These are phyloP conservation scores for Theonella swinhoei DNA, from an alignment of 37 sponge, comb jelly and placozoan species.

Conservation along the genomic window DNA sequence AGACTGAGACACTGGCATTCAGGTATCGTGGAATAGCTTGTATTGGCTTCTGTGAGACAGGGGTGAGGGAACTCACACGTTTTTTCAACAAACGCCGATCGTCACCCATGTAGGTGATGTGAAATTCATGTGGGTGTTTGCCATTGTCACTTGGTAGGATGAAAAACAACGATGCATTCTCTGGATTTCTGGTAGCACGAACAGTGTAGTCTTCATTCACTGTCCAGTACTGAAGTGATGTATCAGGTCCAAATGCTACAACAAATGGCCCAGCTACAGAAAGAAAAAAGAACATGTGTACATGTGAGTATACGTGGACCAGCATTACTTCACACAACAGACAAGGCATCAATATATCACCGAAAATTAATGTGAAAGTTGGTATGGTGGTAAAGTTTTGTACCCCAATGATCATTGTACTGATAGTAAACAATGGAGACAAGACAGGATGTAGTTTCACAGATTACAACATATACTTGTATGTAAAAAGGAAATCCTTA, in stretches of 20 bases:
- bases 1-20: conserved; percentile 13
- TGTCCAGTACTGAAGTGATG: conserved; percentile 6
- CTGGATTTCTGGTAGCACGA: conserved; percentile 13
- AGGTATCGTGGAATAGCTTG: conserved; percentile 22
- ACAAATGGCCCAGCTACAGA: conserved; percentile 59
- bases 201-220: conserved; percentile 13
- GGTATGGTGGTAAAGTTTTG: too few species aligned
- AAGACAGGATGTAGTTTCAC: too few species aligned
- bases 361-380: too few species aligned
- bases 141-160: conserved; percentile 45
- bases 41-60: not conserved
- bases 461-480: too few species aligned
- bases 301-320: too few species aligned
- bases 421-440: too few species aligned
- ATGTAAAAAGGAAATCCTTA: not conserved
- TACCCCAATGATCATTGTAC: too few species aligned
- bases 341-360: too few species aligned
- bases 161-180: conserved; percentile 41
- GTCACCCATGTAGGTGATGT: conserved; percentile 16
- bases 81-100: not conserved
- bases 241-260: conserved; percentile 12
- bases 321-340: too few species aligned
- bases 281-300: not conserved
- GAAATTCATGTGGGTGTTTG: conserved; percentile 36
- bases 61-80: not conserved